phyloP scores from a whole-genome alignment of 2,797 vertebrate genomes.

The Alfaro cultratus region DNA sequence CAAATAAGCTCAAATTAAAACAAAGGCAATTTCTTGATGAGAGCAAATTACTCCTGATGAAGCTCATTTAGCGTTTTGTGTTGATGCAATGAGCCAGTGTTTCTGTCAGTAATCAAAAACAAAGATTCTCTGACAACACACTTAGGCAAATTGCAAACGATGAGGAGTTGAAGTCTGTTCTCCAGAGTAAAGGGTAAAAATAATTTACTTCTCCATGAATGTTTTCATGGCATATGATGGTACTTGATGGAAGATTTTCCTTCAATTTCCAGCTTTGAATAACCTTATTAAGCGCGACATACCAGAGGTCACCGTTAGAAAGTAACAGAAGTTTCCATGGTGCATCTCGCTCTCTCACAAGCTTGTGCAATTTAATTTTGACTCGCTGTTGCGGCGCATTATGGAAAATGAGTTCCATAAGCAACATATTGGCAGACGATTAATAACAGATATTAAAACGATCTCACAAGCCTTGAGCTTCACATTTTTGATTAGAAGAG shows the following conservation, averaged over 20 bases:
- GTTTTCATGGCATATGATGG: not conserved
- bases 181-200: not conserved
- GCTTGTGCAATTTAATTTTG: not conserved
- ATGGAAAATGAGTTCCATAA: not conserved
- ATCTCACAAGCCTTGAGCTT: not conserved
- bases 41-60: conserved; percentile 8
- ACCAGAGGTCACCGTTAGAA: not conserved
- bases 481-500: not conserved
- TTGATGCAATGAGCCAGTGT: not conserved
- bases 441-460: not conserved
- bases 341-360: not conserved
- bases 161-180: not conserved
- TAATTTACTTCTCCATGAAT: not conserved
- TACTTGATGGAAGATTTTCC: not conserved
- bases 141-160: not conserved
- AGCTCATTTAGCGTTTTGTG: conserved; percentile 4
- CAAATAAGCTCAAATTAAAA: not conserved
- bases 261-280: not conserved
- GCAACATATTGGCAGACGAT: not conserved
- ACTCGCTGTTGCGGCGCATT: not conserved
- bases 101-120: not conserved
- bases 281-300: not conserved
- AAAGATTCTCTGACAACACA: conserved; percentile 1
- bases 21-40: conserved; percentile 2
- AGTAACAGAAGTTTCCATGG: not conserved